phyloP scores from a whole-genome alignment of 2,797 vertebrate genomes.

The Myotis findleyi region DNA sequence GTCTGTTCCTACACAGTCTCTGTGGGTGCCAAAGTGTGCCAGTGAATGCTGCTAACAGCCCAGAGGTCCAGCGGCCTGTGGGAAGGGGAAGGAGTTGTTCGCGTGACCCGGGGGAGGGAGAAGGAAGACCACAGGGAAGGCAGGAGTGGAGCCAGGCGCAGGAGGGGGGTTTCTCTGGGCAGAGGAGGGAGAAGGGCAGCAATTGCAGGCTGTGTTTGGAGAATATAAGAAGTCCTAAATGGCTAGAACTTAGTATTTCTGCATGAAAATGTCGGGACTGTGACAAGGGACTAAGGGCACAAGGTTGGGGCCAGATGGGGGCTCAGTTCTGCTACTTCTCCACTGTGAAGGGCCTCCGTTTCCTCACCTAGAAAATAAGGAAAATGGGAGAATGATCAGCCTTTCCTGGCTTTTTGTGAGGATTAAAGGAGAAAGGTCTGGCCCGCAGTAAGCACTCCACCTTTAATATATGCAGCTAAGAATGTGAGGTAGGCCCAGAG shows the following conservation, averaged over 20 bases:
- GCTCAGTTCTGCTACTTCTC: not conserved
- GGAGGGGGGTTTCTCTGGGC: not conserved
- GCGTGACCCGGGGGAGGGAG: not conserved
- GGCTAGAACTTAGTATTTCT: not conserved
- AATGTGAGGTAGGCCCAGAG: not conserved
- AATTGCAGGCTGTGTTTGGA: not conserved
- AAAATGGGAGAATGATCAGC: not conserved
- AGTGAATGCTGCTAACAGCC: not conserved
- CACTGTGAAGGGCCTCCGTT: not conserved
- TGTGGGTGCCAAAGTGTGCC: not conserved
- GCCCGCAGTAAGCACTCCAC: not conserved
- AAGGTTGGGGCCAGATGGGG: not conserved
- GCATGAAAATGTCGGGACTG: not conserved
- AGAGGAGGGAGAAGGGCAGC: not conserved
- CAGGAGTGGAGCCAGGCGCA: rapidly evolving
- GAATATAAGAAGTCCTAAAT: not conserved
- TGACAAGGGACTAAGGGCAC: not conserved
- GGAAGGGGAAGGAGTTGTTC: not conserved
- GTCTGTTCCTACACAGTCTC: not conserved
- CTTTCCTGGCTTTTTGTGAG: not conserved
- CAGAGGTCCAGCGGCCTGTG: not conserved
- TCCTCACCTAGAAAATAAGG: not conserved
- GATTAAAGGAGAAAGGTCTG: not conserved
- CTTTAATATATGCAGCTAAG: not conserved
- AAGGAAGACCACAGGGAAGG: not conserved